phyloP scores from a whole-genome alignment of 1,140 invertebrate species.

The Cotesia chilonis region DNA sequence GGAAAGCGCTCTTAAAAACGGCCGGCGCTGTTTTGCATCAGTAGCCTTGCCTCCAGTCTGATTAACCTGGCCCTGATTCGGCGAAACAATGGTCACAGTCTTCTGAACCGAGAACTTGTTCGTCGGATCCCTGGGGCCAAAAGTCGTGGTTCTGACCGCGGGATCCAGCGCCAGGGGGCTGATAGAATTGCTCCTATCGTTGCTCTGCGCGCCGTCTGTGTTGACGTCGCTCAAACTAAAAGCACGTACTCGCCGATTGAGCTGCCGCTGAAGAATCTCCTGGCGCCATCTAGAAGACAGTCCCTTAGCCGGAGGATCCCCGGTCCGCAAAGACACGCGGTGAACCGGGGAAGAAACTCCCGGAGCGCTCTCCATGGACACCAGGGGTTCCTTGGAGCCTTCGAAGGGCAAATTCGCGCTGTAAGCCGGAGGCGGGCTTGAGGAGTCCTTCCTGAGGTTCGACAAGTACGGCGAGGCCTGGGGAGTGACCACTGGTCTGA shows the following conservation, averaged over 20 bases:
- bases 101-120: slow-evolving; percentile 46
- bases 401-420: slow-evolving; percentile 51
- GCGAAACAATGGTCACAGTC: slow-evolving; percentile 58
- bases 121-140: slow-evolving; percentile 40
- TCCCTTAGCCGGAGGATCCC: slow-evolving; percentile 43
- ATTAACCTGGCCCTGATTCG: slow-evolving; percentile 13
- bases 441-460: slow-evolving; percentile 34
- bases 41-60: slow-evolving; percentile 1
- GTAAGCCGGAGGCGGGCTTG: slow-evolving; percentile 43
- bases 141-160: slow-evolving; percentile 41
- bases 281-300: slow-evolving; percentile 56
- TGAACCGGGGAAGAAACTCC: slow-evolving; percentile 52
- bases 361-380: slow-evolving; percentile 51
- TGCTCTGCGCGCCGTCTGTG: slow-evolving; percentile 40
- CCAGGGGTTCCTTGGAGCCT: slow-evolving; percentile 53
- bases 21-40: slow-evolving; percentile 7
- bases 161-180: slow-evolving; percentile 53
- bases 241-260: slow-evolving; percentile 54
- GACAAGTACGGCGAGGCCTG: slow-evolving; percentile 48
- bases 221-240: slow-evolving; percentile 61
- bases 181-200: slow-evolving; percentile 36
- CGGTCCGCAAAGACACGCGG: slow-evolving; percentile 52
- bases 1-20: slow-evolving; percentile 27
- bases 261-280: slow-evolving; percentile 58
- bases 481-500: slow-evolving; percentile 59